phyloP scores from a whole-genome alignment of 2,113 vertebrate genomes.

The Cisticola juncidis region DNA sequence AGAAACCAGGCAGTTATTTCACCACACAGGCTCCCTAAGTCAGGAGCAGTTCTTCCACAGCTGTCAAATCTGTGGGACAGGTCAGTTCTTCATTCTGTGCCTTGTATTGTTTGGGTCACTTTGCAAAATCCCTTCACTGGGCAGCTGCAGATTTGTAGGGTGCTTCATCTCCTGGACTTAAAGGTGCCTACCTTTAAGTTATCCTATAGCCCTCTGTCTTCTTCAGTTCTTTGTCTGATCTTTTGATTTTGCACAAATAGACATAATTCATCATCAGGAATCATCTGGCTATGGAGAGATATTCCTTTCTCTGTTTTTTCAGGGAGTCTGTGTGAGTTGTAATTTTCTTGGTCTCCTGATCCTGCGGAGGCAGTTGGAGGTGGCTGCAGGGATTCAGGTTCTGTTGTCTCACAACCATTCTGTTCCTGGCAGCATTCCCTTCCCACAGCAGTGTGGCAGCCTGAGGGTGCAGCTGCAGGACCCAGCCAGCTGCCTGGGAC shows the following conservation, averaged over 20 bases:
- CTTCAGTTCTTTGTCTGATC: neutral
- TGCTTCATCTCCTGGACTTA: neutral
- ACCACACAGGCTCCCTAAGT: neutral
- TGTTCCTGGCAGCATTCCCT: rapidly evolving
- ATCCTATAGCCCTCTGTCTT: neutral
- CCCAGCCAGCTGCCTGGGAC: neutral
- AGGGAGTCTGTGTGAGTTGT: neutral
- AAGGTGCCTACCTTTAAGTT: neutral
- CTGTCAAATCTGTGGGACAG: neutral
- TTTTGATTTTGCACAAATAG: neutral
- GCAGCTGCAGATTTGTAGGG: neutral
- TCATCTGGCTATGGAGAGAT: neutral
- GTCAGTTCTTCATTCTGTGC: neutral
- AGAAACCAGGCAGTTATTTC: neutral
- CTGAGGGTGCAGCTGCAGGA: neutral
- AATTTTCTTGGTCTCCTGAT: neutral
- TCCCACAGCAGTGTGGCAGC: neutral
- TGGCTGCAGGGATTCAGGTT: neutral
- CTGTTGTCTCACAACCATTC: rapidly evolving
- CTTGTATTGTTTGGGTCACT: rapidly evolving
- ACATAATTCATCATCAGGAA: neutral
- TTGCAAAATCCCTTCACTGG: neutral
- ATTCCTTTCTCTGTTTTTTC: neutral
- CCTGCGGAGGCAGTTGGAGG: neutral
- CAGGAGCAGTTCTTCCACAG: neutral